Evolutionary conservation across 2,113 vertebrate genomes (phyloP), one percentile per base, ranked within the genome.

Genomic region (Orthonyx spaldingii): DNA sequence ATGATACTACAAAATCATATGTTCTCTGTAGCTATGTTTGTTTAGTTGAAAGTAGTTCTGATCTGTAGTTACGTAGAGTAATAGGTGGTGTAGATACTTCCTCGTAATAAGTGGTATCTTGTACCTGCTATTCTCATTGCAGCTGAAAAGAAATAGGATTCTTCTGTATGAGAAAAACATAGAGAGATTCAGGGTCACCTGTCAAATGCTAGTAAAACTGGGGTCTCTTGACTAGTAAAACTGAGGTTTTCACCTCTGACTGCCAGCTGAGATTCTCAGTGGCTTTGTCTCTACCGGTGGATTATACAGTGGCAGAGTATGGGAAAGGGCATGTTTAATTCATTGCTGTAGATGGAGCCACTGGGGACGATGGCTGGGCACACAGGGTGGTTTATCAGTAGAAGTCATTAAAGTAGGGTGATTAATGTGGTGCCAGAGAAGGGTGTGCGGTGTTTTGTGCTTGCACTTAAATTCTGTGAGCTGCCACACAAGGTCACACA

Each of bases 1-100:
- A 60, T 96, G 87, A 87, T 84, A 44, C 75, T 87, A 84, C 26
- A 92, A 75, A 89, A 74, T 96, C 89, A 53, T 90, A 85, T 96
- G 72, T 79, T 79, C 46, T 89, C 60, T 41, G 87, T 85, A 83
- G 75, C 57, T 82, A 2, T 10, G 3, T 68, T 89, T 93, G n/a
- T 86, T 95, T 91, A 87, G 68, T 78, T 81, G 72, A 75, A 87
- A 35, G 24, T 33, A 52, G 23, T 94, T 93, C 39, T 74, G 50
- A 55, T 39, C 20, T 88, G 33, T 84, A 84, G 61, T 53, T 91
- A 42, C 1, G 7, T n/a, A 44, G 71, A 69, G 24, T 65, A 80
- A 63, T 56, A 35, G 24, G 13, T 61, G 33, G 22, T 49, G 3
- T 68, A 68, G 86, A 23, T 60, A 37, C 47, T 46, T 50, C 39